Percentiles rank a stretch among this genome's conserved stretches.
phyloP scores from a whole-genome alignment of 2,797 vertebrate genomes.

The Cuniculus paca region DNA sequence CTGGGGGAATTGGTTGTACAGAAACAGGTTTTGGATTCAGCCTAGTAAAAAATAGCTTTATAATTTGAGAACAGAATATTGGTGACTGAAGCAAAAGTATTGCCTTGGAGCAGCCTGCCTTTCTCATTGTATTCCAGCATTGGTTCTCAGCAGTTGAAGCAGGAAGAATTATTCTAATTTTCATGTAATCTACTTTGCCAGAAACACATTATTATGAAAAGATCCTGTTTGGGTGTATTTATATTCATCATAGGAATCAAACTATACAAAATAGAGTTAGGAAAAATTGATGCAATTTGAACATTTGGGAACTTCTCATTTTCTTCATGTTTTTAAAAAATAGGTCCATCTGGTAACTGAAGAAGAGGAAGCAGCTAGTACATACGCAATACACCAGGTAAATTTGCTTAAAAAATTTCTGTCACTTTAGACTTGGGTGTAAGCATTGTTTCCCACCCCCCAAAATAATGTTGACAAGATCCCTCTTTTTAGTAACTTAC shows the following conservation, averaged over 20 bases:
- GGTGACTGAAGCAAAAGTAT: not conserved
- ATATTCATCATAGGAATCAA: not conserved
- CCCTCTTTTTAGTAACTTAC: not conserved
- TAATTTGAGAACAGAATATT: not conserved
- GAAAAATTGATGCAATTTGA: not conserved
- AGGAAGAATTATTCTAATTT: not conserved
- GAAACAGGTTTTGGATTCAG: not conserved
- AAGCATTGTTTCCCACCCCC: not conserved
- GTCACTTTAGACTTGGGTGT: not conserved
- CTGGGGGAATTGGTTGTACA: not conserved
- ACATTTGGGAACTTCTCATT: slow-evolving; percentile 32
- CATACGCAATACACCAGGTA: slow-evolving; percentile 89
- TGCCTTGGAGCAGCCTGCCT: not conserved
- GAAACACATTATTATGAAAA: slow-evolving; percentile 26
- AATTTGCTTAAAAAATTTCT: slow-evolving; percentile 72
- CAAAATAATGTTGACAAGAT: not conserved
- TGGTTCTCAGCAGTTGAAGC: not conserved
- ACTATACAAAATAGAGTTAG: not conserved
- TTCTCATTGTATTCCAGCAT: not conserved
- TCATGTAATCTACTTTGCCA: not conserved
- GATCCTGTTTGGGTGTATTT: not conserved
- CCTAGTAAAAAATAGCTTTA: not conserved
- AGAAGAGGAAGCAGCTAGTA: slow-evolving; percentile 85
- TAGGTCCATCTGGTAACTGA: slow-evolving; percentile 89
- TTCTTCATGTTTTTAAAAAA: slow-evolving; percentile 54